These are phyloP conservation scores for Hippocampus zosterae DNA, from an alignment of 2,113 vertebrate species.

Conservation along the genomic window DNA sequence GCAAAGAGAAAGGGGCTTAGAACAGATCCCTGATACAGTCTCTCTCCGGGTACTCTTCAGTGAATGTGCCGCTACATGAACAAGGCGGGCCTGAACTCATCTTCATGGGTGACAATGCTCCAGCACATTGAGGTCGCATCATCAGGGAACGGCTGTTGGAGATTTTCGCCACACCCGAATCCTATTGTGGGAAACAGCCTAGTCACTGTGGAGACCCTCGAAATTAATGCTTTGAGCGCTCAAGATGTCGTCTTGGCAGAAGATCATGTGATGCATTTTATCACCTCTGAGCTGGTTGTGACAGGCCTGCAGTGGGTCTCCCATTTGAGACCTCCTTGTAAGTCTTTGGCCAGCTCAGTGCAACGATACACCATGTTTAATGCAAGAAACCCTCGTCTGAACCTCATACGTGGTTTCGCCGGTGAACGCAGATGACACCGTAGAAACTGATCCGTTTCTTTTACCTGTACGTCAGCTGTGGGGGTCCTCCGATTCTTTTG, in stretches of 20 bases:
- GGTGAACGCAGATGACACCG: constrained; percentile 9
- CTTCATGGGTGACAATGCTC: too few relatives aligned
- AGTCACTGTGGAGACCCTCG: too few relatives aligned
- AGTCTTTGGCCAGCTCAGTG: neutral
- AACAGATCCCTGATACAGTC: too few relatives aligned
- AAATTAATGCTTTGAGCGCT: neutral
- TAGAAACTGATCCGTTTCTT: neutral
- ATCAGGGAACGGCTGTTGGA: too few relatives aligned
- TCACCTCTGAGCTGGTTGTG: constrained; percentile 10
- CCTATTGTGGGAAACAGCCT: too few relatives aligned
- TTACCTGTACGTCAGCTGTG: constrained; percentile 77
- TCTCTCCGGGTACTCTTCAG: too few relatives aligned
- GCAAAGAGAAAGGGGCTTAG: too few relatives aligned
- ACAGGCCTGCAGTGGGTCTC: constrained; percentile 6
- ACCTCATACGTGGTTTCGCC: neutral
- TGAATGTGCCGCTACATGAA: too few relatives aligned
- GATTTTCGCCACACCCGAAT: too few relatives aligned
- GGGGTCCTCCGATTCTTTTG: constrained; percentile 68
- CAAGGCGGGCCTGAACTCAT: too few relatives aligned
- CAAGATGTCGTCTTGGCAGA: neutral
- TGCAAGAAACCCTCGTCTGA: too few relatives aligned
- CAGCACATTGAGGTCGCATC: too few relatives aligned
- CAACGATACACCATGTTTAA: neutral
- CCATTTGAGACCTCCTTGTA: neutral
- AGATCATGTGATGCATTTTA: constrained; percentile 9